Evolutionary conservation across 2,797 vertebrate genomes (phyloP), one percentile per base, ranked within the genome.

Genomic region (Phaenicophaeus curvirostris): DNA sequence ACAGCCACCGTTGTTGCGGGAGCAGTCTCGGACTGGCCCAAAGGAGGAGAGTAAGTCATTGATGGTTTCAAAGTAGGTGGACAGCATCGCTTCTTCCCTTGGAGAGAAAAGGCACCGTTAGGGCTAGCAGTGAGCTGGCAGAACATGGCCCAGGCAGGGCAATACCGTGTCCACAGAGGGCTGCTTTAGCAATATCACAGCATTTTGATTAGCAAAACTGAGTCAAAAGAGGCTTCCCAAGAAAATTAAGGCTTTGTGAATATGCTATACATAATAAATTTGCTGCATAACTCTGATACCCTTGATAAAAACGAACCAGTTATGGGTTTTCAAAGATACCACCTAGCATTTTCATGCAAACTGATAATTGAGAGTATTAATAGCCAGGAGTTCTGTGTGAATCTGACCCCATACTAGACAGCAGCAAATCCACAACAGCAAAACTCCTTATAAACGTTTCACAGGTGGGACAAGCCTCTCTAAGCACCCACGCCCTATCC

Each of bases 51-150:
- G 98, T 20, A 99, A 98, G 90, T 99, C 99, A 53, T 99, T 99
- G 84, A 99, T 99, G 14, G 99, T 99, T 97, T 99, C 99, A 15
- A 99, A 99, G 95, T 99, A 99, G 3, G 99, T 99, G 46, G 99
- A 99, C 98, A 99, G 97, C 98, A 99, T 99, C 6, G 99, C 98
- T 97, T 99, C 99, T 97, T 99, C 99, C 97, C 99, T 99, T 98
- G 62, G 98, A 97, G 92, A 95, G 94, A 96, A 97, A 97, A 95
- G 50, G 65, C 61, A 96, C 58, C 4, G 53, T 98, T 96, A 97
- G 96, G 91, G 88, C 48, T 61, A 50, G 87, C 35, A 57, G 91
- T 66, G 46, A 82, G 57, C 59, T 28, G 58, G 50, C 67, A 82
- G 37, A 14, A 13, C 31, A 2, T 0, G 1, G 57, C 30, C n/a